Conservation (phyloP, 2,888 invertebrate species). For the Drosophila kambysellisi region DNA sequence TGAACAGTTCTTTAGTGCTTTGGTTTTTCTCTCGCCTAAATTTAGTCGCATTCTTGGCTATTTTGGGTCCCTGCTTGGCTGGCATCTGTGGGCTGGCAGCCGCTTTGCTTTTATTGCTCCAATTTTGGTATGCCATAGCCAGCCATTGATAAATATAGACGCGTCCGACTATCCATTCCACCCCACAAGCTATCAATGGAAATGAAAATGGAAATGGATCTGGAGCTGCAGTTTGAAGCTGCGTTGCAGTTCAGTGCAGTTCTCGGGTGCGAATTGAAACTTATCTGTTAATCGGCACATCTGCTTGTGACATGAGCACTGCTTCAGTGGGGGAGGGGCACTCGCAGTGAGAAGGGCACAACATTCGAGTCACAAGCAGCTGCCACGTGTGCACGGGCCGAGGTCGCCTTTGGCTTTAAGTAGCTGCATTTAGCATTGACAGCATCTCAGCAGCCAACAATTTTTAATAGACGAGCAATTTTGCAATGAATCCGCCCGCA, state of each 20-base stretch:
- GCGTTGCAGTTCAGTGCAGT: conserved; percentile 9
- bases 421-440: conserved; percentile 59
- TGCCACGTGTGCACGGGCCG: conserved; percentile 61
- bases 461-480: conserved; percentile 67
- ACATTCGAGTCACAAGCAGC: conserved; percentile 46
- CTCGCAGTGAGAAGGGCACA: not conserved
- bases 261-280: conserved; percentile 63
- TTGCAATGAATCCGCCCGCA: conserved; percentile 43
- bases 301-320: conserved; percentile 76
- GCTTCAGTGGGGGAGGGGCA: not conserved
- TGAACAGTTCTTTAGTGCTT: conserved; percentile 45
- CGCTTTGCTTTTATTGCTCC: conserved; percentile 73
- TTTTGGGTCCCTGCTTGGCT: conserved; percentile 38
- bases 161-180: conserved; percentile 11
- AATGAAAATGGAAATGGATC: conserved; percentile 29
- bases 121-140: conserved; percentile 71
- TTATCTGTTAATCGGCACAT: conserved; percentile 80
- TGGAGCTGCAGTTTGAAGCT: conserved; percentile 9
- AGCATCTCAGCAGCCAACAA: conserved; percentile 45
- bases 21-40: conserved; percentile 59
- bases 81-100: conserved; percentile 64
- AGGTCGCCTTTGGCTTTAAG: conserved; percentile 58
- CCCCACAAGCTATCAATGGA: conserved; percentile 53
- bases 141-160: conserved; percentile 79
- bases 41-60: conserved; percentile 77